A percentile compares a stretch with the other conserved stretches of the same genome.
phyloP scores from a whole-genome alignment of 2,888 invertebrate genomes.

The Seira sanloemensis region DNA sequence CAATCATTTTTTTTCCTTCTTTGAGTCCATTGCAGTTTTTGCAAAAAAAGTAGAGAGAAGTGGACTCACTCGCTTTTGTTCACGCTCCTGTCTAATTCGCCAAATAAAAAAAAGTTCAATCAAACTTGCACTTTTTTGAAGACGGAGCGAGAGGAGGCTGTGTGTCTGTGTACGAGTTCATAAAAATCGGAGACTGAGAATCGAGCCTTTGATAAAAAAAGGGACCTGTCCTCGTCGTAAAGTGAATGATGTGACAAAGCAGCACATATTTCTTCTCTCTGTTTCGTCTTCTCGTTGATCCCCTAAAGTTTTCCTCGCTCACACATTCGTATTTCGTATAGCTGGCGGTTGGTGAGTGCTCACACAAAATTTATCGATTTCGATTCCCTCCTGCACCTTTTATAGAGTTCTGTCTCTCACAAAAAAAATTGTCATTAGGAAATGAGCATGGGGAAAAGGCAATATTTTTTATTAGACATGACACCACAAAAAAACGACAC shows the following conservation, averaged over 20 bases:
- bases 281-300: background rate
- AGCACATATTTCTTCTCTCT: no score
- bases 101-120: background rate
- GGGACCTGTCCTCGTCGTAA: background rate
- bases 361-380: background rate
- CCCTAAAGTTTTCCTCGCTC: background rate
- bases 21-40: background rate
- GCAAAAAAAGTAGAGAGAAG: background rate
- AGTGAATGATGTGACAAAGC: background rate
- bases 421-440: background rate
- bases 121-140: no score
- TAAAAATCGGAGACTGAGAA: background rate
- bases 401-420: background rate
- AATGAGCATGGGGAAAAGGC: background rate
- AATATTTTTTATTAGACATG: background rate
- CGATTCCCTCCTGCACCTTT: background rate
- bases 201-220: no score
- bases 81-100: background rate
- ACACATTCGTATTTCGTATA: background rate
- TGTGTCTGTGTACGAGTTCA: no score
- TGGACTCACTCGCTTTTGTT: background rate
- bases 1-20: background rate
- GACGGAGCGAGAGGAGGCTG: no score
- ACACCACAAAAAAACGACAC: no score
- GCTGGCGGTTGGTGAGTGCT: background rate